Conservation (phyloP, 2,113 vertebrate genomes). For the Myotis lucifugus region DNA sequence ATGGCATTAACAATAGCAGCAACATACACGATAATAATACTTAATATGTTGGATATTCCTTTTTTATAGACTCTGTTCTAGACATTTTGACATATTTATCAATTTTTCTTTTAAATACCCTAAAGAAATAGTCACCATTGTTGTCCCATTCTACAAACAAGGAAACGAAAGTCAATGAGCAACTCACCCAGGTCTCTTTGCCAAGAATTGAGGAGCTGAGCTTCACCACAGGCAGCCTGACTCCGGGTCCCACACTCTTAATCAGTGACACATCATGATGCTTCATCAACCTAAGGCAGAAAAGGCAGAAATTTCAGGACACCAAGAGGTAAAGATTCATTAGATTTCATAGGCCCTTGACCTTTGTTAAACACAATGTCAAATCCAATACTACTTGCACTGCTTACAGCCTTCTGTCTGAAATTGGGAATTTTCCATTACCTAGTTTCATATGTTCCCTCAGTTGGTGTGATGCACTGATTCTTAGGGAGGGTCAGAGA, state of each 20-base stretch:
- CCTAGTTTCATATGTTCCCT: not conserved
- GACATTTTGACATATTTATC: not conserved
- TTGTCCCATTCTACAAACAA: not conserved
- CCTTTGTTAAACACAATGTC: not conserved
- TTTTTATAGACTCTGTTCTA: not conserved
- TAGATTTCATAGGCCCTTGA: not conserved
- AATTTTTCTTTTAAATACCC: not conserved
- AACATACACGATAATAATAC: not conserved
- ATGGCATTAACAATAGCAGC: not conserved
- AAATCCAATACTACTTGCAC: not conserved
- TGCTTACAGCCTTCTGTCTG: not conserved
- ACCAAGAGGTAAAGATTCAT: not conserved
- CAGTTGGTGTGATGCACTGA: not conserved
- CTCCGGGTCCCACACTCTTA: not conserved
- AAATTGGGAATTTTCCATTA: not conserved
- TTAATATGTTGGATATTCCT: not conserved
- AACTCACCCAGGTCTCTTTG: not conserved
- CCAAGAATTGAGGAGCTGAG: not conserved
- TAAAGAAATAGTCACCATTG: not conserved
- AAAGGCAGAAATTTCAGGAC: not conserved
- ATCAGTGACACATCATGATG: fast-evolving
- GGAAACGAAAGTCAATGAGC: not conserved
- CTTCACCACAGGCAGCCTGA: not conserved
- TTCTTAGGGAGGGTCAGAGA: not conserved
- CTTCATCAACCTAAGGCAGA: not conserved